Evolutionary conservation across 2,888 invertebrate species (phyloP).

Genomic region (Tenthredo amoena): DNA sequence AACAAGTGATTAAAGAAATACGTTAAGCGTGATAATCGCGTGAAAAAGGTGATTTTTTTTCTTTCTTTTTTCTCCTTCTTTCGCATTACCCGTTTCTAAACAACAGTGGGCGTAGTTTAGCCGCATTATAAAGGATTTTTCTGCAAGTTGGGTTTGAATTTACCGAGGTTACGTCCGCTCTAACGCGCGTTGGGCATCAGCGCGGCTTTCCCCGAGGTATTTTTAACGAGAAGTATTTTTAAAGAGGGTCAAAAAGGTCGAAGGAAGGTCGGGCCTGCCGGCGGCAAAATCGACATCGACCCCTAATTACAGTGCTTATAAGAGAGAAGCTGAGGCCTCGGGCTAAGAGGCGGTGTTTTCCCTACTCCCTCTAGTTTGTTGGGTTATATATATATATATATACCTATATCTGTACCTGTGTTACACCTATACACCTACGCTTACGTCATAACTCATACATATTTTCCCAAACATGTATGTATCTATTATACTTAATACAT

Average conservation of each 20-base stretch:
- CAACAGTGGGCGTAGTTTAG: neutral
- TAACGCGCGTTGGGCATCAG: conserved; percentile 7
- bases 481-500: neutral
- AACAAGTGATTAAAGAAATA: neutral
- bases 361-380: neutral
- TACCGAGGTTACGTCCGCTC: neutral
- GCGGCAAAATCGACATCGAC: conserved; percentile 44
- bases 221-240: conserved; percentile 32
- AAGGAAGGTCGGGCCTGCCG: neutral
- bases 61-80: neutral
- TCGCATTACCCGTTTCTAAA: neutral
- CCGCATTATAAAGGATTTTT: neutral
- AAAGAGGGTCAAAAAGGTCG: conserved; percentile 48
- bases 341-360: conserved; percentile 32
- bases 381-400: neutral
- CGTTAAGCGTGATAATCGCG: neutral
- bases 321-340: conserved; percentile 8
- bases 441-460: neutral
- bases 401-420: neutral
- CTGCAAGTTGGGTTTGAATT: neutral
- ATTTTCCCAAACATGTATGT: neutral
- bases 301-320: conserved; percentile 42
- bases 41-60: neutral
- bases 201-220: neutral
- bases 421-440: neutral